Conservation (phyloP, 2,888 invertebrate species). For the Schizotus pectinicornis region DNA sequence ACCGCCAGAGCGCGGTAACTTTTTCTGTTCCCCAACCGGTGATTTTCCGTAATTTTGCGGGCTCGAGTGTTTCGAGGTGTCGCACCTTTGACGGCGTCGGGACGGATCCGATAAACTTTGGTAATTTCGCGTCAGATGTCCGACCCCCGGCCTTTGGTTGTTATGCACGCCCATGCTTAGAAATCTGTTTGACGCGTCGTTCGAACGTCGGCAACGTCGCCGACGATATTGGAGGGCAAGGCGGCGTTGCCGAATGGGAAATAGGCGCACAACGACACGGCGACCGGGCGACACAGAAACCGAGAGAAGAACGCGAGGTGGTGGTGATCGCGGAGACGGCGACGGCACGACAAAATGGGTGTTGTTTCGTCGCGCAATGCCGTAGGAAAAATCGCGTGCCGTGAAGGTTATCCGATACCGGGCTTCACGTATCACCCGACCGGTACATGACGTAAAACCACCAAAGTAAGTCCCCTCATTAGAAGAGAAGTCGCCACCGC, state of each 20-base stretch:
- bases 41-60: too few relatives aligned
- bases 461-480: slow-evolving; percentile 26
- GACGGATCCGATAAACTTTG: too few relatives aligned
- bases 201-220: slow-evolving; percentile 35
- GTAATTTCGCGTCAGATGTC: background rate
- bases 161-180: too few relatives aligned
- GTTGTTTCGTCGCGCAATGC: slow-evolving; percentile 3
- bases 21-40: too few relatives aligned
- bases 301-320: background rate
- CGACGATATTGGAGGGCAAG: slow-evolving; percentile 43
- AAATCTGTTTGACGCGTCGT: slow-evolving; percentile 12
- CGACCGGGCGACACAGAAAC: background rate
- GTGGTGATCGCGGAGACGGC: background rate
- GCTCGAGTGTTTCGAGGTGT: too few relatives aligned
- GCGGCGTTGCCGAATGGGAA: slow-evolving; percentile 48
- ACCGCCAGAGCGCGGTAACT: too few relatives aligned
- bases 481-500: too few relatives aligned
- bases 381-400: slow-evolving; percentile 4
- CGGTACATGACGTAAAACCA: slow-evolving; percentile 39
- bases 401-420: background rate
- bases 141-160: background rate
- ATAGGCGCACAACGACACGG: background rate
- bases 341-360: slow-evolving; percentile 1
- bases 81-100: too few relatives aligned
- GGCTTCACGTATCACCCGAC: slow-evolving; percentile 37